Base-by-base conservation (phyloP, 2,888 invertebrate genomes). In the Euphydryas editha region DNA sequence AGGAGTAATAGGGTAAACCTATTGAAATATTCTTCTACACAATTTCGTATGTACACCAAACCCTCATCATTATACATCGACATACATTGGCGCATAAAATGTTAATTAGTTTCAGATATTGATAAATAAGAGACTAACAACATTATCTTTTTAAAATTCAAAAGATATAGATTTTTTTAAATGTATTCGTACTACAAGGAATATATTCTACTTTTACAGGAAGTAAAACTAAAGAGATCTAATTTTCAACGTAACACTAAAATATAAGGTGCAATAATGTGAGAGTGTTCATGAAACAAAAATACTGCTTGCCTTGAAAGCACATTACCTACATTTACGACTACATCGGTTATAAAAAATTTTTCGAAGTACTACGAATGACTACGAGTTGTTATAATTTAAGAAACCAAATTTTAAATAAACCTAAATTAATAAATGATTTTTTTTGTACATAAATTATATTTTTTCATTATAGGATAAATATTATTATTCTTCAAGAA, bases 181-280 rank as follows among this genome's bases (percentile, higher is more conserved):
- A 17, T 36, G n/a, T n/a, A n/a, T n/a, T n/a, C 30, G 42, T 44
- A 44, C 5, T 44, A 44, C 42, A 44, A 44, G 17, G n/a, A 36
- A 54, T 54, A 54, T 17, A 54, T 17, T 36, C 30, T 11, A 54
- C 17, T 30, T 17, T 56, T 47, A n/a, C 36, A 59, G 55, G 62
- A 62, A 68, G 58, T 62, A 56, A 72, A 70, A 69, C 62, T 62
- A 49, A 68, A 56, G 54, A 64, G 63, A 69, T 68, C 65, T 69
- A 70, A 70, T 72, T 70, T 73, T 61, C 67, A 63, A 24, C 58
- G 60, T 58, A 67, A 58, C 60, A 55, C 65, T 65, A 70, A 75
- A 73, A 72, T 69, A 65, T 68, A 72, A 68, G 62, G 68, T 65
- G 59, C 56, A 68, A 62, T 68, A 68, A 68, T 59, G 68, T 62